These are phyloP conservation scores for Mormyrus hasselquistii DNA, from an alignment of 2,797 vertebrate species.

Conservation along the genomic window DNA sequence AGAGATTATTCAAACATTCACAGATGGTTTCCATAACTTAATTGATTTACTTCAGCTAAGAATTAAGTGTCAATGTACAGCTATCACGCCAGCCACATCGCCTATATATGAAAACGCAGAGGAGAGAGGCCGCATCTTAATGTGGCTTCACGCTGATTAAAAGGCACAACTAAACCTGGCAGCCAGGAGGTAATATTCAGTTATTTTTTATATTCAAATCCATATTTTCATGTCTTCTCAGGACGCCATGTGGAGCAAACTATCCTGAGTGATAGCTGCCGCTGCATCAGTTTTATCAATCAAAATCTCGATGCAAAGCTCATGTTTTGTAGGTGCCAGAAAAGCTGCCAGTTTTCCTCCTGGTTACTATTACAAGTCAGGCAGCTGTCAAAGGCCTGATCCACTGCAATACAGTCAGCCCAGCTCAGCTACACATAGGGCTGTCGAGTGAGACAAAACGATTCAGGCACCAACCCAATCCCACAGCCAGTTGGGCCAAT, in stretches of 20 bases:
- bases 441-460: not conserved
- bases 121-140: not conserved
- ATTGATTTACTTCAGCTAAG: not conserved
- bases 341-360: constrained; percentile 77
- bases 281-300: constrained; percentile 8
- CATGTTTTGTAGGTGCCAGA: constrained; percentile 79
- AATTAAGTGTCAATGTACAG: not conserved
- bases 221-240: constrained; percentile 4
- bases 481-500: not conserved
- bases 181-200: not conserved
- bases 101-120: not conserved
- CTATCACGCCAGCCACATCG: not conserved
- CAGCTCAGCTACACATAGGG: not conserved
- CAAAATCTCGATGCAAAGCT: constrained; percentile 64
- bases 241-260: not conserved
- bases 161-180: not conserved
- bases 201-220: not conserved
- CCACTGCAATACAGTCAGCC: not conserved
- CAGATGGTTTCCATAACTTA: not conserved
- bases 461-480: not conserved
- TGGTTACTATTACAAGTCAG: constrained; percentile 72
- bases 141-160: not conserved
- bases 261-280: not conserved
- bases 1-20: not conserved
- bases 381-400: constrained; percentile 31